Conservation (phyloP, 2,113 vertebrate genomes). For the Dicerorhinus sumatrensis region DNA sequence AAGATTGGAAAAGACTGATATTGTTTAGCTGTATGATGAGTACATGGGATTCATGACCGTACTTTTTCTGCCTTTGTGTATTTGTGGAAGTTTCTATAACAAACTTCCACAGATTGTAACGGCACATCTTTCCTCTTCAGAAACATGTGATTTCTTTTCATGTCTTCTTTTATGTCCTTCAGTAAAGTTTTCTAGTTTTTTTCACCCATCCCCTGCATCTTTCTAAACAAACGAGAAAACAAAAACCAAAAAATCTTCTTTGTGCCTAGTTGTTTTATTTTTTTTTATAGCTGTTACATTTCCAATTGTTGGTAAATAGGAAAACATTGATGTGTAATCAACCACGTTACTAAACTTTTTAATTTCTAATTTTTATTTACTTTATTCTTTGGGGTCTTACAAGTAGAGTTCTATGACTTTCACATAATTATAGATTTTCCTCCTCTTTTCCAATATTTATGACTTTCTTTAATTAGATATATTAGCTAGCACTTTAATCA, state of each 20-base stretch:
- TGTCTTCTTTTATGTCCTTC: background rate
- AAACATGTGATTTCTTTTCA: background rate
- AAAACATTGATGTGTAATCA: constrained; percentile 1
- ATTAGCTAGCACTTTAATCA: background rate
- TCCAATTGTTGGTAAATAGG: background rate
- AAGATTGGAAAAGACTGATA: background rate
- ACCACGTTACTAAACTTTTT: background rate
- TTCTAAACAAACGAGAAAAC: background rate
- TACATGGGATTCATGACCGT: background rate
- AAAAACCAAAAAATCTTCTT: background rate
- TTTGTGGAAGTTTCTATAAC: background rate
- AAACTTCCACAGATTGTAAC: background rate
- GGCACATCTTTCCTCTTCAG: background rate
- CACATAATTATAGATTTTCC: background rate
- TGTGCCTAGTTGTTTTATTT: background rate
- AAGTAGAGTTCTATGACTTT: background rate
- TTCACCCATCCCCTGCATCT: background rate
- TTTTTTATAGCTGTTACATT: background rate
- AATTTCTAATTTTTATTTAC: background rate
- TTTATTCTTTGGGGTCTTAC: background rate
- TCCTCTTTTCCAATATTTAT: background rate
- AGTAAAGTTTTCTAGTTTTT: background rate
- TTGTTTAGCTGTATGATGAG: background rate
- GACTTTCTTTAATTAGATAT: background rate
- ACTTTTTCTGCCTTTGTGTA: background rate